phyloP scores from a whole-genome alignment of 2,797 vertebrate species.

The Syndactyla subalaris region DNA sequence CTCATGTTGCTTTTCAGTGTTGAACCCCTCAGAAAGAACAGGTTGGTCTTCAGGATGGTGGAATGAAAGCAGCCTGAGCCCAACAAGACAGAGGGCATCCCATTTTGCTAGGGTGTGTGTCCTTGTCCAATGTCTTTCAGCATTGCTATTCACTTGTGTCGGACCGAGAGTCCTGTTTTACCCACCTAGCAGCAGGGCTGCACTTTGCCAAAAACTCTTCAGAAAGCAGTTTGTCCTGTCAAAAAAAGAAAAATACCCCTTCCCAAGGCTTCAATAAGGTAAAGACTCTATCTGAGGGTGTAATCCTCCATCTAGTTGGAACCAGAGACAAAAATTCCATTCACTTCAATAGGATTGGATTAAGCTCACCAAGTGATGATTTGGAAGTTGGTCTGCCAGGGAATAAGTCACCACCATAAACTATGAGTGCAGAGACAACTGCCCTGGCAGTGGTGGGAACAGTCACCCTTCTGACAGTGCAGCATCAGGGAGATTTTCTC shows the following conservation, averaged over 20 bases:
- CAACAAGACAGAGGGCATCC: not conserved
- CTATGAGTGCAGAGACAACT: not conserved
- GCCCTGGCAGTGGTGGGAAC: not conserved
- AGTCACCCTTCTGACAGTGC: not conserved
- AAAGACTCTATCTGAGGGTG: not conserved
- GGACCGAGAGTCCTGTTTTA: not conserved
- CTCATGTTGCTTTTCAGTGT: not conserved
- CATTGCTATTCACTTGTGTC: fast-evolving
- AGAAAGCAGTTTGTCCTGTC: not conserved
- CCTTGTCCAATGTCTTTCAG: not conserved
- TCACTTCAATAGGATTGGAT: not conserved
- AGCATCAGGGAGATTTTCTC: not conserved
- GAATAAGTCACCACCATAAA: not conserved
- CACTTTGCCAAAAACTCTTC: not conserved
- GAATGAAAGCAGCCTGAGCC: not conserved
- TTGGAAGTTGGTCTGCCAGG: not conserved
- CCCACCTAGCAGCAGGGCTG: not conserved
- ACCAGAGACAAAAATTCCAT: not conserved
- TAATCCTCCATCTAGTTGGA: not conserved
- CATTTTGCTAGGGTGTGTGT: not conserved
- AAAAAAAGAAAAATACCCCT: not conserved
- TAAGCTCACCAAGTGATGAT: not conserved
- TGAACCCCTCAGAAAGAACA: not conserved
- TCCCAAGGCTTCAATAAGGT: not conserved
- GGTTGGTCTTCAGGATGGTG: not conserved